Conservation (phyloP, 1,140 invertebrate species). For the Orchesella cincta region DNA sequence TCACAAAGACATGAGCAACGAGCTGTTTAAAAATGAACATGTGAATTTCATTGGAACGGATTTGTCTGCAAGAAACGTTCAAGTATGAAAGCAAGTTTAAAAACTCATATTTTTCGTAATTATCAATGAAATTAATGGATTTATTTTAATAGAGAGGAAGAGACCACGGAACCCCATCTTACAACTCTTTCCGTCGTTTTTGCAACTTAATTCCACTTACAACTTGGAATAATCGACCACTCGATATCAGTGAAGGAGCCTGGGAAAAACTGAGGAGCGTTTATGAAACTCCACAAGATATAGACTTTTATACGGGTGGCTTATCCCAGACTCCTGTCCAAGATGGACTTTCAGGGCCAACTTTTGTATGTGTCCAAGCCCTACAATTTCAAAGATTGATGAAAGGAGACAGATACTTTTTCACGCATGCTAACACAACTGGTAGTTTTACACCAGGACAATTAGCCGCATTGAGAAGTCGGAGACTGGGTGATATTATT, state of each 20-base stretch:
- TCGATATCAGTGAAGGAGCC: constrained; percentile 58
- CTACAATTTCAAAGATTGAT: constrained; percentile 60
- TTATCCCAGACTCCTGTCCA: constrained; percentile 61
- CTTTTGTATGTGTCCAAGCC: constrained; percentile 61
- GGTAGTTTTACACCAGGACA: constrained; percentile 54
- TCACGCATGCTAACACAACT: constrained; percentile 56
- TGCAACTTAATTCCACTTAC: constrained; percentile 64
- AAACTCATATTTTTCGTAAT: no score
- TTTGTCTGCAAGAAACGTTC: constrained; percentile 84
- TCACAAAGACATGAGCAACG: constrained; percentile 62
- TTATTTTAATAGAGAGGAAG: no score
- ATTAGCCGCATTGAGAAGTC: background rate
- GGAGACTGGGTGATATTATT: constrained; percentile 30
- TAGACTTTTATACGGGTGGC: constrained; percentile 63
- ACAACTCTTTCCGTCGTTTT: constrained; percentile 63
- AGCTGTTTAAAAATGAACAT: constrained; percentile 61
- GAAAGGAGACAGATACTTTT: constrained; percentile 55
- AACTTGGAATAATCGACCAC: constrained; percentile 74
- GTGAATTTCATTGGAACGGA: constrained; percentile 72
- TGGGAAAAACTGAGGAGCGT: constrained; percentile 57
- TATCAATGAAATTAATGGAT: no score
- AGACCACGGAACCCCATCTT: constrained; percentile 67
- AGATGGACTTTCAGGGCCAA: constrained; percentile 62
- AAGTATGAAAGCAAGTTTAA: no score
- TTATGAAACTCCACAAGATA: constrained; percentile 61